Evolutionary conservation across 2,888 invertebrate species (phyloP).

Genomic region (Dynastes tityus): DNA sequence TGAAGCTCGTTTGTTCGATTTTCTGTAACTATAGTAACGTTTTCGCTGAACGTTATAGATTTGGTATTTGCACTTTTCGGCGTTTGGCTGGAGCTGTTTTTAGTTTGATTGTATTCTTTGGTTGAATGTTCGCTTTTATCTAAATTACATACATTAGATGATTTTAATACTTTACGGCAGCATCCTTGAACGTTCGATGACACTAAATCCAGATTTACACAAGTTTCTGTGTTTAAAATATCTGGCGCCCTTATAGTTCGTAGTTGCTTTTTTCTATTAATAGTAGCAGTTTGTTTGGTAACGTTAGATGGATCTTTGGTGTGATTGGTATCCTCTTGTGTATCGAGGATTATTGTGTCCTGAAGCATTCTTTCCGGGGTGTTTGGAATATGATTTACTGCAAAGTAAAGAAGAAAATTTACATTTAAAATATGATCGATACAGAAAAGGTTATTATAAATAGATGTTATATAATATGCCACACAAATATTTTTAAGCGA

Average conservation of each 20-base stretch:
- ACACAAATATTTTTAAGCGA: background rate
- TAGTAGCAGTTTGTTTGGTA: conserved; percentile 17
- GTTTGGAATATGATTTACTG: conserved; percentile 27
- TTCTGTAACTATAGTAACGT: background rate
- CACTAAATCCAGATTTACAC: conserved; percentile 33
- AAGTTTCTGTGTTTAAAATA: conserved; percentile 35
- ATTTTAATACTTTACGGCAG: background rate
- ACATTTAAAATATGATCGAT: background rate
- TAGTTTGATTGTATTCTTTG: conserved; percentile 26
- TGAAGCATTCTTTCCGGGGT: conserved; percentile 1
- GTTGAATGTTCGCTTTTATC: conserved; percentile 2
- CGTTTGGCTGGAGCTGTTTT: background rate
- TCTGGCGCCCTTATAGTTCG: conserved; percentile 26
- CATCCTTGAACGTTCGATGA: conserved; percentile 15
- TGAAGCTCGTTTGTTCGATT: conserved; percentile 10
- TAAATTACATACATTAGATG: background rate
- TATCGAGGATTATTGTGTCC: background rate
- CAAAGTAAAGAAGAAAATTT: background rate
- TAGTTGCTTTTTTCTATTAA: conserved; percentile 32
- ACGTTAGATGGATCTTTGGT: conserved; percentile 1
- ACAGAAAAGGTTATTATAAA: background rate
- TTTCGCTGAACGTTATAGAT: background rate
- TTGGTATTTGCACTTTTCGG: background rate
- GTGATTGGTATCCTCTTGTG: background rate
- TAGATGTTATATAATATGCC: background rate